Percentiles rank a stretch among this genome's conserved stretches.
These are phyloP conservation scores for Sebastes trivittatus DNA, from an alignment of 2,797 vertebrate genomes.

Conservation along the genomic window DNA sequence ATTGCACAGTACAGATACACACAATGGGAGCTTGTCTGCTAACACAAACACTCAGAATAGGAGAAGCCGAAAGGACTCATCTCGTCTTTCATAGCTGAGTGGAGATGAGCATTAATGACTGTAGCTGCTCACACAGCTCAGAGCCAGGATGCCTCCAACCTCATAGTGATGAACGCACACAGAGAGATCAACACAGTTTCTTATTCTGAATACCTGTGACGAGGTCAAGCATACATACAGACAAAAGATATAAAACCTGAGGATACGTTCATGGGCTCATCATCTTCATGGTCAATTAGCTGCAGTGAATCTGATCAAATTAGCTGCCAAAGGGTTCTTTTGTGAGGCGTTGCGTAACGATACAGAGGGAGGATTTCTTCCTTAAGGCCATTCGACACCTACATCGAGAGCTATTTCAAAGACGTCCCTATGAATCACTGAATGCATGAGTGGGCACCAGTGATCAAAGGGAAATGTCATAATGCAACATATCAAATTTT, in stretches of 20 bases:
- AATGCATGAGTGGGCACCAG: constrained; percentile 16
- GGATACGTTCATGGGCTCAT: background rate
- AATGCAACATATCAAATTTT: background rate
- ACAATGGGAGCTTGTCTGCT: background rate
- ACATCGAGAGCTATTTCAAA: constrained; percentile 36
- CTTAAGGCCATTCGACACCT: constrained; percentile 44
- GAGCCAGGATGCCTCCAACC: constrained; percentile 31
- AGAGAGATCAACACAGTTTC: background rate
- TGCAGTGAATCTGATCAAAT: constrained; percentile 36
- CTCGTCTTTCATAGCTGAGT: constrained; percentile 54
- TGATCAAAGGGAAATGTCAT: constrained; percentile 29
- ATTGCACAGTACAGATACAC: background rate
- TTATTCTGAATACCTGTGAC: constrained; percentile 11
- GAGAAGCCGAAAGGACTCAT: constrained; percentile 40
- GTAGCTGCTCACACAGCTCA: constrained; percentile 29
- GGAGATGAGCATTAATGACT: constrained; percentile 55
- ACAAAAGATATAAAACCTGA: constrained; percentile 1
- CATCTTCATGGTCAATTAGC: constrained; percentile 50
- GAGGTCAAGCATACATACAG: background rate
- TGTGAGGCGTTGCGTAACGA: constrained; percentile 20
- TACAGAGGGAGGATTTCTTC: constrained; percentile 17
- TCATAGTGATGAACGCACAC: constrained; percentile 11
- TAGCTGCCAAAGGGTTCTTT: constrained; percentile 29
- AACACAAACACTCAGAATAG: background rate
- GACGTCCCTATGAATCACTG: constrained; percentile 29